These are phyloP conservation scores for Exephanes ischioxanthus DNA, from an alignment of 2,888 invertebrate species.

Conservation along the genomic window DNA sequence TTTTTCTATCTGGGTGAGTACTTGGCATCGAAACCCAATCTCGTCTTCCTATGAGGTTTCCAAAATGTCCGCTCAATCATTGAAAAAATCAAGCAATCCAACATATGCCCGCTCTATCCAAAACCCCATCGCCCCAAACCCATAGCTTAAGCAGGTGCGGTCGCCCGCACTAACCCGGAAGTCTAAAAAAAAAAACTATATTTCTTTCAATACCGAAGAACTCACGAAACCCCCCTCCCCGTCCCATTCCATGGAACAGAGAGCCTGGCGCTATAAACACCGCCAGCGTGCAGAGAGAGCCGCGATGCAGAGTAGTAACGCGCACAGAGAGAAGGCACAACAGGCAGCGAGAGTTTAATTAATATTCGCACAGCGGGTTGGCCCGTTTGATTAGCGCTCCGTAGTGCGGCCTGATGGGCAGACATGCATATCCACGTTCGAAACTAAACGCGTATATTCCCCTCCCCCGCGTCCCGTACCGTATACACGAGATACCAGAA, in stretches of 20 bases:
- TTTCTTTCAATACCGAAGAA: not conserved
- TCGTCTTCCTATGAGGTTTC: too few species aligned
- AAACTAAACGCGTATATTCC: conserved; percentile 30
- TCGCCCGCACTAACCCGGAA: too few species aligned
- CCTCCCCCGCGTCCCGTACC: not conserved
- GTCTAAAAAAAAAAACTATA: too few species aligned
- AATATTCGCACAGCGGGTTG: conserved; percentile 82
- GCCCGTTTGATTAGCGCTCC: conserved; percentile 84
- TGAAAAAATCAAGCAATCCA: too few species aligned
- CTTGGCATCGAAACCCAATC: too few species aligned
- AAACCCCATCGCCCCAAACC: too few species aligned
- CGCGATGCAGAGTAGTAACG: conserved; percentile 9
- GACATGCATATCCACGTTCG: conserved; percentile 77
- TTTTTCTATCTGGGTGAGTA: too few species aligned
- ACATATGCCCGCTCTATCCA: too few species aligned
- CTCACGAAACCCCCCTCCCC: not conserved
- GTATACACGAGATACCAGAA: conserved; percentile 23
- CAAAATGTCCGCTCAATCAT: too few species aligned
- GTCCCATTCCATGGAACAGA: not conserved
- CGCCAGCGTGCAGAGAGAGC: conserved; percentile 3
- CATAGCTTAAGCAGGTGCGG: too few species aligned
- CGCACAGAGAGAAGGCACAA: conserved; percentile 66
- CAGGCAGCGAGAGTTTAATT: conserved; percentile 81
- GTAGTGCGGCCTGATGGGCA: conserved; percentile 80
- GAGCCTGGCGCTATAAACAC: conserved; percentile 6